phyloP scores from a whole-genome alignment of 2,888 invertebrate genomes.

The Conchocele bisecta region DNA sequence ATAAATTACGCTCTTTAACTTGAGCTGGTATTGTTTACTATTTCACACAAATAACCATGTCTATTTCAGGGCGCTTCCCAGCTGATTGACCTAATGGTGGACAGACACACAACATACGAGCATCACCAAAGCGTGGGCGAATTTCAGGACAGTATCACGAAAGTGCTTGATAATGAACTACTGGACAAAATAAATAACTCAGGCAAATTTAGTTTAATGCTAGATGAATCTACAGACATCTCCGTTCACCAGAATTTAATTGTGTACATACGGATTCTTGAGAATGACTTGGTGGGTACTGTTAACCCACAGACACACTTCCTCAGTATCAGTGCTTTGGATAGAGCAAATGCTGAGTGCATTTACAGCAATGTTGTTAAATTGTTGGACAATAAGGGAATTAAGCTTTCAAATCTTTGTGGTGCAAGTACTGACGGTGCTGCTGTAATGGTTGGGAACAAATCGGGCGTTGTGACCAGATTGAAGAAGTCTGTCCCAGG shows the following conservation, averaged over 20 bases:
- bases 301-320: slow-evolving; percentile 19
- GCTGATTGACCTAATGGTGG: not conserved
- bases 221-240: slow-evolving; percentile 33
- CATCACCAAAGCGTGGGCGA: not conserved
- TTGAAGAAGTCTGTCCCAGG: too few species aligned
- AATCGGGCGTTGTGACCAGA: not conserved
- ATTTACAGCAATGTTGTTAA: slow-evolving; percentile 9
- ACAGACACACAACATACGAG: not conserved
- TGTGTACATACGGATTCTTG: slow-evolving; percentile 25
- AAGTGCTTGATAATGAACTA: not conserved
- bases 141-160: not conserved
- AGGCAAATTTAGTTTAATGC: slow-evolving; percentile 33
- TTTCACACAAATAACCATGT: too few species aligned
- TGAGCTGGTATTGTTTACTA: too few species aligned
- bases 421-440: slow-evolving; percentile 45
- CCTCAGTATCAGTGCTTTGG: slow-evolving; percentile 7
- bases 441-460: slow-evolving; percentile 27
- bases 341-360: slow-evolving; percentile 27
- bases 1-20: too few species aligned
- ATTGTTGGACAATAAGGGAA: slow-evolving; percentile 11
- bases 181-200: not conserved
- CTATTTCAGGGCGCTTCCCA: not conserved
- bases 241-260: slow-evolving; percentile 37
- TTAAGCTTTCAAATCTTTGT: slow-evolving; percentile 23
- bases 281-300: not conserved